A percentile compares a stretch with the other conserved stretches of the same genome.
Evolutionary conservation across 2,113 vertebrate species (phyloP).

Genomic region (Anoplopoma fimbria): DNA sequence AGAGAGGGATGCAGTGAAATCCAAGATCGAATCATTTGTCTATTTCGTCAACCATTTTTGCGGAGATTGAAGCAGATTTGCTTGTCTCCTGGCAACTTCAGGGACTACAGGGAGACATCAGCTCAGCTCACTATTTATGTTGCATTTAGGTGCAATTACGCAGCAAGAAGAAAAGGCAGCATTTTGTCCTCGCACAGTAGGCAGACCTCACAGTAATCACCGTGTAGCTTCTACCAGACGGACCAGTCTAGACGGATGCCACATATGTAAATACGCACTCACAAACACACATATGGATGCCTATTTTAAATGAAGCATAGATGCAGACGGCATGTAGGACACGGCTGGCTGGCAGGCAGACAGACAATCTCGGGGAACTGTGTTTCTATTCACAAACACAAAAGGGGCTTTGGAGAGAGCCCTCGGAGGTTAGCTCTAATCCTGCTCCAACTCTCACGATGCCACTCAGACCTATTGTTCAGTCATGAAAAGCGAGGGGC

Average conservation of each 20-base stretch:
- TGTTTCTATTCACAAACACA: conserved; percentile 67
- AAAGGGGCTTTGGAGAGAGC: conserved; percentile 57
- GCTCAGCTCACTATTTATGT: conserved; percentile 8
- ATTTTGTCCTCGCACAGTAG: neutral
- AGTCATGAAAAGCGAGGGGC: conserved; percentile 45
- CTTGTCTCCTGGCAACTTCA: neutral
- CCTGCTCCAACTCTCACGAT: conserved; percentile 56
- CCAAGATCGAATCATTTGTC: conserved; percentile 15
- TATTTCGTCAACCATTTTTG: neutral
- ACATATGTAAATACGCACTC: neutral
- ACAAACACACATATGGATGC: neutral
- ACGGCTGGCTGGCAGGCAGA: conserved; percentile 32
- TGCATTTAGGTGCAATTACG: conserved; percentile 38
- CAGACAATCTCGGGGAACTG: conserved; percentile 45
- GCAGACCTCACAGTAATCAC: neutral
- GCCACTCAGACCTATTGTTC: conserved; percentile 66
- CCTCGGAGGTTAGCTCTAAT: conserved; percentile 70
- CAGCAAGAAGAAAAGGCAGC: neutral
- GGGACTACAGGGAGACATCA: conserved; percentile 9
- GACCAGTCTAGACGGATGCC: neutral
- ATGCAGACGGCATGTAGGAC: conserved; percentile 46
- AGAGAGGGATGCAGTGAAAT: neutral
- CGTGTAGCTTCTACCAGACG: neutral
- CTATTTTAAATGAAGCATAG: conserved; percentile 30
- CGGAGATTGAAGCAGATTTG: neutral